phyloP scores from a whole-genome alignment of 2,888 invertebrate species.

The Caenorhabditis sp. region DNA sequence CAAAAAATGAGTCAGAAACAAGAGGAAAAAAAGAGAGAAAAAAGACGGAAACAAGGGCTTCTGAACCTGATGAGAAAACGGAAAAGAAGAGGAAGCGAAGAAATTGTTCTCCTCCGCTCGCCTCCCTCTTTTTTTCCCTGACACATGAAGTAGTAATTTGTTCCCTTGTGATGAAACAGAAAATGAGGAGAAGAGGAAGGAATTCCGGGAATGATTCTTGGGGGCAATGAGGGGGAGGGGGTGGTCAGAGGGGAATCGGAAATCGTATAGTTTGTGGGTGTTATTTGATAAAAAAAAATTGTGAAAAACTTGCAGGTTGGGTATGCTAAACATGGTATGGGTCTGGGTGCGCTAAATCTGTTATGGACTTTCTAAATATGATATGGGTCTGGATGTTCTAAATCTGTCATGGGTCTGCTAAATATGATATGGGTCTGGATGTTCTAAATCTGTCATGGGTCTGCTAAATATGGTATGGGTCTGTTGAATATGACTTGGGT shows the following conservation, averaged over 20 bases:
- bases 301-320: too few species aligned
- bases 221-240: neutral
- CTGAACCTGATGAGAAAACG: constrained; percentile 19
- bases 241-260: neutral
- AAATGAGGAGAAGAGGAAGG: neutral
- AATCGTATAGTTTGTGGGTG: neutral
- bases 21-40: constrained; percentile 7
- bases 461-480: too few species aligned
- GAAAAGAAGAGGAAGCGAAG: neutral
- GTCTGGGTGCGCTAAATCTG: too few species aligned
- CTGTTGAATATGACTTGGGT: too few species aligned
- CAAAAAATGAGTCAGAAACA: neutral
- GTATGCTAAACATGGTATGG: too few species aligned
- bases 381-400: too few species aligned
- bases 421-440: too few species aligned
- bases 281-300: too few species aligned
- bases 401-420: too few species aligned
- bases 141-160: neutral
- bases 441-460: too few species aligned
- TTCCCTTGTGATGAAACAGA: neutral
- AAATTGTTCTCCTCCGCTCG: neutral
- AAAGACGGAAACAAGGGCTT: neutral
- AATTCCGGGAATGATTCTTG: neutral
- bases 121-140: too few species aligned
- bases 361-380: too few species aligned